Evolutionary conservation across 2,888 invertebrate genomes (phyloP).

Genomic region (Malacosoma neustria): DNA sequence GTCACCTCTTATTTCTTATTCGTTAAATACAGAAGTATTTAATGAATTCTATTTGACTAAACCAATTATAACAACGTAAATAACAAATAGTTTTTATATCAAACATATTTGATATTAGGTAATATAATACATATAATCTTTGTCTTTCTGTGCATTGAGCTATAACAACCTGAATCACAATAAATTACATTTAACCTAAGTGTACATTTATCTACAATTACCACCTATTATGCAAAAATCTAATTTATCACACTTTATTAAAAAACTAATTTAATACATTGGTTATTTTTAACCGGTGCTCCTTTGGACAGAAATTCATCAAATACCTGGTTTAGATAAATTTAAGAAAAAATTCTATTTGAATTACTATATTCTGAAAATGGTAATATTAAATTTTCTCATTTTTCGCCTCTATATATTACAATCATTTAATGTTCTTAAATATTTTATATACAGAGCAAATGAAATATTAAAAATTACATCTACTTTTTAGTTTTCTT

Average conservation of each 20-base stretch:
- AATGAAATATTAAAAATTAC: too few relatives aligned
- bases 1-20: too few relatives aligned
- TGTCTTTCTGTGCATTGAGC: constrained; percentile 40
- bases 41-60: too few relatives aligned
- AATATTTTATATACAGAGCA: too few relatives aligned
- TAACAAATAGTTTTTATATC: too few relatives aligned
- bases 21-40: too few relatives aligned
- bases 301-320: not conserved
- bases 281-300: not conserved
- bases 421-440: too few relatives aligned
- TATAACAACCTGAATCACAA: constrained; percentile 14
- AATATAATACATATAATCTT: not conserved
- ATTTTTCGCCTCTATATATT: not conserved
- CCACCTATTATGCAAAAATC: constrained; percentile 22
- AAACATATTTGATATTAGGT: too few relatives aligned
- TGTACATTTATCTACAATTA: constrained; percentile 12
- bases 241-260: constrained; percentile 41
- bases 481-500: too few relatives aligned
- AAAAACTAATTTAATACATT: constrained; percentile 19
- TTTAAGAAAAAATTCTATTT: too few relatives aligned
- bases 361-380: not conserved
- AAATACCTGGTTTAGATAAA: not conserved
- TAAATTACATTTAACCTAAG: constrained; percentile 18
- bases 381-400: not conserved
- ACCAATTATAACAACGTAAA: too few relatives aligned